Conservation (phyloP, 2,113 vertebrate genomes). For the Nicator chloris region DNA sequence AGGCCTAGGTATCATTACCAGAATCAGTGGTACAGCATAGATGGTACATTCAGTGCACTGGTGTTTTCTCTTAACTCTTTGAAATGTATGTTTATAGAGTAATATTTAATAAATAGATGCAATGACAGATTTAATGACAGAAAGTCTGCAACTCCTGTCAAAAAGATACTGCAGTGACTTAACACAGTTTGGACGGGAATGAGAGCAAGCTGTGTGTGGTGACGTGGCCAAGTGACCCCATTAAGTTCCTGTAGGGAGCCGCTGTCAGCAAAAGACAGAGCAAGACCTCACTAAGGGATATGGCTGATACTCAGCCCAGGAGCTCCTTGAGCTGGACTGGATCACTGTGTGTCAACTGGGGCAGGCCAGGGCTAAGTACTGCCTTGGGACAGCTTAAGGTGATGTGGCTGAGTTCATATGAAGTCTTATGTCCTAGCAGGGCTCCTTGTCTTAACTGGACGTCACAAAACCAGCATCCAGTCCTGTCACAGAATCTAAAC, state of each 20-base stretch:
- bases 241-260: not conserved
- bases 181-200: not conserved
- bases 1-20: not conserved
- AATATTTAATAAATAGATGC: not conserved
- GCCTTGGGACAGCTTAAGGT: not conserved
- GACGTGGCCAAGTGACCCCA: not conserved
- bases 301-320: not conserved
- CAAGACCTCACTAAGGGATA: not conserved
- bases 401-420: not conserved
- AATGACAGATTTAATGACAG: not conserved
- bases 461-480: not conserved
- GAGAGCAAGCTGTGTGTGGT: not conserved
- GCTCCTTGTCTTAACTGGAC: not conserved
- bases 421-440: not conserved
- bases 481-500: not conserved
- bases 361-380: too few species aligned
- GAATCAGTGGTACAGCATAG: not conserved
- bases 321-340: not conserved
- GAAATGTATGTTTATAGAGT: not conserved
- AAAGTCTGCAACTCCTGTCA: not conserved
- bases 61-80: not conserved
- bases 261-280: rapidly evolving
- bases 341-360: not conserved
- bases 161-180: not conserved
- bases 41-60: not conserved